A percentile compares a stretch with the other conserved stretches of the same genome.
Conservation (phyloP, 1,140 invertebrate species). For the Chironomus striatipennis region DNA sequence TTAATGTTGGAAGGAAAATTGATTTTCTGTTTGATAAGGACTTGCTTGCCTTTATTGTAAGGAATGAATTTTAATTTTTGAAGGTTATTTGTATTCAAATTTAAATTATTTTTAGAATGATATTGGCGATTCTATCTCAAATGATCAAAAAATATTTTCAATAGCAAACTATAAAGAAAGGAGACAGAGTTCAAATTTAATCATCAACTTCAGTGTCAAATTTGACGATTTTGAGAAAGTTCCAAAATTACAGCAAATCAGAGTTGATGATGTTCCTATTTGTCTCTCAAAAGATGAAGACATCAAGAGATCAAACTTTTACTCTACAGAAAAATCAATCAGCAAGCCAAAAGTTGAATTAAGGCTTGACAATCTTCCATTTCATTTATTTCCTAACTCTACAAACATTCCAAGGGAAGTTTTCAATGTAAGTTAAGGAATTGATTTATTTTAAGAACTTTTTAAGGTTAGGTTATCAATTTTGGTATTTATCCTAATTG, state of each 20-base stretch:
- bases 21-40: neutral
- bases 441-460: too few relatives aligned
- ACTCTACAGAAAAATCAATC: neutral
- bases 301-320: neutral
- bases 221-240: neutral
- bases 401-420: neutral
- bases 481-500: too few relatives aligned
- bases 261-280: neutral
- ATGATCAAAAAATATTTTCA: neutral
- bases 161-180: neutral
- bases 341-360: neutral
- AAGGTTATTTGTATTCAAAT: too few relatives aligned
- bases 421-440: neutral
- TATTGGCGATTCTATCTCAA: neutral
- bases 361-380: neutral
- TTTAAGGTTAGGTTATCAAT: too few relatives aligned
- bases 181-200: neutral
- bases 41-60: too few relatives aligned
- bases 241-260: neutral
- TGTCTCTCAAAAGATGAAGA: neutral
- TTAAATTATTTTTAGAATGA: neutral
- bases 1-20: neutral
- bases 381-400: neutral
- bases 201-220: neutral
- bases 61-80: neutral